Evolutionary conservation across 2,113 vertebrate genomes (phyloP), one percentile per base, ranked within the genome.

Genomic region (Oncorhynchus gorbuscha): DNA sequence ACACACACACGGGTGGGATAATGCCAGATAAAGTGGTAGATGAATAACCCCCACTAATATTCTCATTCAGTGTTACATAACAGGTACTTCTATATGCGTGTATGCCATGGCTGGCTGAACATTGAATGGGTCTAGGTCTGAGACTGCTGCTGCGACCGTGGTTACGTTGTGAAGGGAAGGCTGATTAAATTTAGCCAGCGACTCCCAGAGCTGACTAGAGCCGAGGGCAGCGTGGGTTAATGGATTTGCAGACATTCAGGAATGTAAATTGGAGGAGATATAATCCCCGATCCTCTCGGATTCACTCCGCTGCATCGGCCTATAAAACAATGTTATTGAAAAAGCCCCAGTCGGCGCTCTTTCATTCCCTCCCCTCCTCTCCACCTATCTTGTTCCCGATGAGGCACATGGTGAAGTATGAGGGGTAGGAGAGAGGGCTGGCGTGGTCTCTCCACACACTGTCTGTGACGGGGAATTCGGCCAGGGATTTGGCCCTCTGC

Each of bases 241-340:
- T 92, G 83, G 78, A 86, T 90, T 85, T 81, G 81, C 84, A 83
- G 87, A 91, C 87, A 90, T 86, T 84, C 79, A 87, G 88, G 81
- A 87, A 90, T 89, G 89, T 91, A 87, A 84, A 84, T 89, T 79
- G 74, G 79, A 80, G 74, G 76, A 84, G 87, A 85, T 76, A 77
- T 89, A 89, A 89, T 92, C 84, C 83, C 58, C 87, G 87, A 89
- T 90, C 78, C 78, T n/a, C 6, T 22, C n/a, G 59, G 59, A 62
- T 62, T 72, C 51, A 58, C 22, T 65, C 64, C 59, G n/a, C 59
- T 62, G 20, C 20, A 9, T 62, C n/a, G 35, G 70, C 61, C 68
- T 64, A 14, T 76, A 45, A 81, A 76, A 78, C 71, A 58, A 69
- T 72, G 66, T 81, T 81, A 77, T 78, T 81, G 74, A 80, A 28